Evolutionary conservation across 2,797 vertebrate genomes (phyloP).

Genomic region (Limosa lapponica): DNA sequence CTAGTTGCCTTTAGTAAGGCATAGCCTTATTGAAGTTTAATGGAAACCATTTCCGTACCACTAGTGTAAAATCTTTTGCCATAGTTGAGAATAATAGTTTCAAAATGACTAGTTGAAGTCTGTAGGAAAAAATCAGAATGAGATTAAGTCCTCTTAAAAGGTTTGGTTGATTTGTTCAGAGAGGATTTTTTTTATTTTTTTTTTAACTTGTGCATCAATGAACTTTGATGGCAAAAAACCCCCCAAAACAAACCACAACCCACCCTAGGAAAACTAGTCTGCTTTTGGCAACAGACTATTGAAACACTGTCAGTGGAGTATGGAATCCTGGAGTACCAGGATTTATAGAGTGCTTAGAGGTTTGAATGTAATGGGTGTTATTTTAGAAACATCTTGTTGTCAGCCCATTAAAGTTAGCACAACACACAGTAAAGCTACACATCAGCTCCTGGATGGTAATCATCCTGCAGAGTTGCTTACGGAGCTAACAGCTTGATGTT

Average conservation of each 20-base stretch:
- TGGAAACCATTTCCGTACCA: not conserved
- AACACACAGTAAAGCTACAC: not conserved
- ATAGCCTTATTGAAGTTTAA: not conserved
- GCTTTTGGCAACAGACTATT: not conserved
- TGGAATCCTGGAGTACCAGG: not conserved
- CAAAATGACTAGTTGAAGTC: not conserved
- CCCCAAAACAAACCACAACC: not conserved
- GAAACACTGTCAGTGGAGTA: not conserved
- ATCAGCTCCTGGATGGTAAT: not conserved
- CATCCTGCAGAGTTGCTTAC: not conserved
- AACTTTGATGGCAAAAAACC: not conserved
- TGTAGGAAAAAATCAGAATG: not conserved
- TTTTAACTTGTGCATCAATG: not conserved
- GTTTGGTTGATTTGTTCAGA: not conserved
- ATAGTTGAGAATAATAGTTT: not conserved
- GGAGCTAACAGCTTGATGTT: not conserved
- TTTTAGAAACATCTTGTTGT: not conserved
- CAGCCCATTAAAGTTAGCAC: not conserved
- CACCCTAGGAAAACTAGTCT: not conserved
- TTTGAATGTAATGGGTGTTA: not conserved
- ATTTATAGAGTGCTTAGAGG: not conserved
- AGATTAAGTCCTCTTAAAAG: not conserved
- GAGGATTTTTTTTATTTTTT: not conserved
- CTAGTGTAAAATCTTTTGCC: not conserved
- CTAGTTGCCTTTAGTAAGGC: not conserved